Evolutionary conservation across 2,888 invertebrate genomes (phyloP), one percentile per base, ranked within the genome.

Genomic region (Lithophane ornitopus): DNA sequence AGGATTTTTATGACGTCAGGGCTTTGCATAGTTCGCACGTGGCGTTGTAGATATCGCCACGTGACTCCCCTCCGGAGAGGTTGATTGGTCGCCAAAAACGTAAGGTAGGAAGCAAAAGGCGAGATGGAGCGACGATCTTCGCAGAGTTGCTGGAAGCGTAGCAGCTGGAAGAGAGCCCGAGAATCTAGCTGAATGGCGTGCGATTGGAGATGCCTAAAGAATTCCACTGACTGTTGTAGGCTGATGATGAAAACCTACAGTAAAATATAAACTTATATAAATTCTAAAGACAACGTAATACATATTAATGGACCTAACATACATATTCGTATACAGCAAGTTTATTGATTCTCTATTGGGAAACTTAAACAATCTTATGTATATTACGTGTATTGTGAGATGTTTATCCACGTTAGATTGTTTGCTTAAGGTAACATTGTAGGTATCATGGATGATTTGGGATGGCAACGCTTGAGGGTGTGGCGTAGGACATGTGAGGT

Each of bases 401-500:
- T 68, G 44, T 78, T 49, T 76, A 67, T 58, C 66, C 11, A 52
- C 12, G n/a, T 56, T 28, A 44, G 3, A 61, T 66, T 76, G 56
- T 76, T 77, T 67, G 61, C 16, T 58, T 77, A 65, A n/a, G 46
- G 7, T 66, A 46, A 65, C 44, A 6, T 28, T 44, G 16, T 52
- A 22, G 19, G 49, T 62, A 34, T 59, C 46, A 70, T 62, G 16
- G 19, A 58, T 28, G 58, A 63, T 79, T 78, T 54, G 22, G 34
- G 14, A 58, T 70, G 14, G 46, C 46, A 52, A n/a, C 26, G 28
- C 54, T 69, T 59, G 14, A 28, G 70, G 34, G 34, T 12, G 2
- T 41, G 28, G 26, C 7, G 22, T 26, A 56, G 26, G 26, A 26
- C 2, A 56, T 7, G 54, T 1, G 6, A 56, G 26, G 26, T 56